These are phyloP conservation scores for Lasioglossum baleicum DNA, from an alignment of 1,140 invertebrate genomes.

Conservation along the genomic window DNA sequence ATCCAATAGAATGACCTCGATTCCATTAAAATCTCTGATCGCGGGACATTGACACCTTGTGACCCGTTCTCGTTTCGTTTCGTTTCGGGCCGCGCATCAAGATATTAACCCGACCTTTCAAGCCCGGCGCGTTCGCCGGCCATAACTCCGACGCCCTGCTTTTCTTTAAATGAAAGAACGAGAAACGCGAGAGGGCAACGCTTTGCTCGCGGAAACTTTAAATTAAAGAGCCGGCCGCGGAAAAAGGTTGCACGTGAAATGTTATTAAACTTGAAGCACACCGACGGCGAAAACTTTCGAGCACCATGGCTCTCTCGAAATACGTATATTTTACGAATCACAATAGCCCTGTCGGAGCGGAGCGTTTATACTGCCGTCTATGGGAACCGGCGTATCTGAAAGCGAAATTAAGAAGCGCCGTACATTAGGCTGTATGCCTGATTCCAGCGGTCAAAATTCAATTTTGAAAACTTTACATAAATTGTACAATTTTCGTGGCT, in stretches of 20 bases:
- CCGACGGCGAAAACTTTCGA: neutral
- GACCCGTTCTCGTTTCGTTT: conserved; percentile 15
- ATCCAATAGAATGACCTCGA: conserved; percentile 35
- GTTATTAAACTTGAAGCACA: neutral
- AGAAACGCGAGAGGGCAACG: neutral
- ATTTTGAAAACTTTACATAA: too few relatives aligned
- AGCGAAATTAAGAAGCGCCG: too few relatives aligned
- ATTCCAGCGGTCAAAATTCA: too few relatives aligned
- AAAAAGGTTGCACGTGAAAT: neutral
- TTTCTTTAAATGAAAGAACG: neutral
- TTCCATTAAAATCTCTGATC: conserved; percentile 44
- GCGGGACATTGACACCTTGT: conserved; percentile 32
- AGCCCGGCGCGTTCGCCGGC: neutral
- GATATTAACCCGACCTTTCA: conserved; percentile 9
- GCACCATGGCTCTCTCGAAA: neutral
- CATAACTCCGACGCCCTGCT: neutral
- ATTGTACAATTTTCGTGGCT: too few relatives aligned
- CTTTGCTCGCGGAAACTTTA: neutral
- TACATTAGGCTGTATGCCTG: too few relatives aligned
- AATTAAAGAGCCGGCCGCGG: neutral
- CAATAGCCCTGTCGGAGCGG: neutral
- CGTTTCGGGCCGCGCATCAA: neutral
- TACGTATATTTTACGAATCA: conserved; percentile 1
- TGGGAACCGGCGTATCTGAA: too few relatives aligned
- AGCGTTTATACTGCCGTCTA: too few relatives aligned